Evolutionary conservation across 2,888 invertebrate species (phyloP), one percentile per base, ranked within the genome.

Genomic region (Apodemia mormo): DNA sequence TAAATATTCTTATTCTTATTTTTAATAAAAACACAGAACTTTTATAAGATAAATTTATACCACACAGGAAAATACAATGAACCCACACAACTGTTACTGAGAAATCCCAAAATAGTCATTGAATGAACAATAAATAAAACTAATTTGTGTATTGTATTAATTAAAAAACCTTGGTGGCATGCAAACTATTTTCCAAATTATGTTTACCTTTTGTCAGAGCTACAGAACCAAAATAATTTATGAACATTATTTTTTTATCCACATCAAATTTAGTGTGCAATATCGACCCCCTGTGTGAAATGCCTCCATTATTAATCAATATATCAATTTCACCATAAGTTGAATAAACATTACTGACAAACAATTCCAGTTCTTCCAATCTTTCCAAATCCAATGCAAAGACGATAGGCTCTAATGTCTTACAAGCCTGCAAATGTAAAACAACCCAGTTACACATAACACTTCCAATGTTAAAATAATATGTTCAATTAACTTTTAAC

Each of bases 191-290:
- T 5, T 45, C 10, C 4, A 43, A 43, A 45, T 45, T 45, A 68
- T 67, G 40, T 43, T 68, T 92, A 97, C 98, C 97, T 96, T 98
- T 98, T 1, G 98, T 98, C 40, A 99, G 89, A 52, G 97, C 97
- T 69, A 99, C 95, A 75, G 98, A 95, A 22, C 99, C 99, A 92
- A 99, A 98, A 87, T 98, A 99, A 93, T 99, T 99, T 8, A 98
- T 96, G 54, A 95, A 90, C 99, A 99, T 99, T 64, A 99, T 94
- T 90, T 96, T 96, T 72, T 96, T 94, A 86, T 98, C 96, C 10
- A 99, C 97, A 82, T 97, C 96, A 56, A 97, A 86, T 61, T 95
- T 94, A 0, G 99, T 98, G 65, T 96, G 94, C 30, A 95, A 78
- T 67, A 96, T 95, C 76, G 95, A 94, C 0, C 98, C 98, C 78